Conservation (phyloP, 2,888 invertebrate genomes). For the Calliphora vomitoria region DNA sequence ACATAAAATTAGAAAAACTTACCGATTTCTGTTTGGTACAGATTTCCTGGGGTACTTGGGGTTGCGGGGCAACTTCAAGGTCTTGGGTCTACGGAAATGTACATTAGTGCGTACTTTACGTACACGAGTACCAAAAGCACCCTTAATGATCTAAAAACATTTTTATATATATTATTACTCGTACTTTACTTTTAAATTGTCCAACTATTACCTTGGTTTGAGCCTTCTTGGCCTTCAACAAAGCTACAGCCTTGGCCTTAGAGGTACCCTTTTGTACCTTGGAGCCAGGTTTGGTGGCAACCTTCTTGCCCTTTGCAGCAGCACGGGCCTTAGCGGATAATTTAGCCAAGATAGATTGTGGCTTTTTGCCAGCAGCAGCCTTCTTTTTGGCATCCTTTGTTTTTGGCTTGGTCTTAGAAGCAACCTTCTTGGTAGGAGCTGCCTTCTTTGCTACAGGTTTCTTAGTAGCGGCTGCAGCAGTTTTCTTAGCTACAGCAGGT, state of each 20-base stretch:
- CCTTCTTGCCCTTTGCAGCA: constrained; percentile 82
- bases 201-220: constrained; percentile 90
- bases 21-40: constrained; percentile 96
- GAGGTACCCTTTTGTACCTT: constrained; percentile 86
- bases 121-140: constrained; percentile 93
- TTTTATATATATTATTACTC: constrained; percentile 78
- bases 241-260: constrained; percentile 86
- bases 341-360: constrained; percentile 83
- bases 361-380: constrained; percentile 82
- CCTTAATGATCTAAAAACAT: constrained; percentile 91
- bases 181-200: neutral
- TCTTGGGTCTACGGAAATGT: constrained; percentile 97
- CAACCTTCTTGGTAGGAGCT: constrained; percentile 81
- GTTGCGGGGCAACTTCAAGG: constrained; percentile 94
- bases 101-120: constrained; percentile 97
- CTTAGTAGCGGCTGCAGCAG: constrained; percentile 83
- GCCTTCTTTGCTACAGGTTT: constrained; percentile 84
- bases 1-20: constrained; percentile 78
- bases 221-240: constrained; percentile 92
- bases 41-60: constrained; percentile 98
- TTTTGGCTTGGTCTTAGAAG: constrained; percentile 81
- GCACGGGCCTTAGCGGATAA: constrained; percentile 84
- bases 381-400: constrained; percentile 83
- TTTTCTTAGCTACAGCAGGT: constrained; percentile 80
- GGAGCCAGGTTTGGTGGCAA: constrained; percentile 80